Conservation (phyloP, 2,888 invertebrate genomes). For the Drosophila percnosoma region DNA sequence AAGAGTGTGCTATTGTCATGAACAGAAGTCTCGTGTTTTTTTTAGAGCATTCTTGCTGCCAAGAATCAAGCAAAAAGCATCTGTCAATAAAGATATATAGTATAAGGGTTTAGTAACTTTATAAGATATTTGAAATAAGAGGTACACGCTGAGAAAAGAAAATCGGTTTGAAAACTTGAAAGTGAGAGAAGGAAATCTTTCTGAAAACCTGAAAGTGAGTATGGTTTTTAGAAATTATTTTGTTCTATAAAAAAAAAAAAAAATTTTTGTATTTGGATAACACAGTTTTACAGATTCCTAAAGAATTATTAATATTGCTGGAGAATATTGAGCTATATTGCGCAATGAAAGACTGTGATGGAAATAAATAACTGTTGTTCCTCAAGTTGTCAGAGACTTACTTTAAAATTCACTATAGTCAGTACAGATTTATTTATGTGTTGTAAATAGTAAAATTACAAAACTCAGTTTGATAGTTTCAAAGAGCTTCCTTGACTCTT, state of each 20-base stretch:
- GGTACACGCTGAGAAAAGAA: too few species aligned
- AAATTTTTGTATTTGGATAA: too few species aligned
- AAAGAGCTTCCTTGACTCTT: neutral
- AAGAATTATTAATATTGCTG: too few species aligned
- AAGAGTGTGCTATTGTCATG: slow-evolving; percentile 18
- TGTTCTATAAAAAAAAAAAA: too few species aligned
- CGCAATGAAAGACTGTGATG: too few species aligned
- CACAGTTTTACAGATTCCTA: too few species aligned
- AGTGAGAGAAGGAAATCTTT: too few species aligned
- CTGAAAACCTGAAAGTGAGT: too few species aligned
- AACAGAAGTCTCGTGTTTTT: slow-evolving; percentile 3
- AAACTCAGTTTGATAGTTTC: neutral
- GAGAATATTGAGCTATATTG: too few species aligned
- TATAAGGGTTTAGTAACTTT: neutral
- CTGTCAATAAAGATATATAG: neutral
- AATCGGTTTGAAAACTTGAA: too few species aligned
- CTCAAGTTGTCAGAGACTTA: neutral
- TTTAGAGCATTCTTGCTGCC: neutral
- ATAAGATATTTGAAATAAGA: too few species aligned
- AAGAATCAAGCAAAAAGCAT: neutral
- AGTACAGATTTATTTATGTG: neutral
- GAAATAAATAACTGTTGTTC: neutral
- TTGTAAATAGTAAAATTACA: neutral
- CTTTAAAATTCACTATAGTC: neutral
- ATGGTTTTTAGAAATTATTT: too few species aligned